A percentile compares a stretch with the other conserved stretches of the same genome.
These are phyloP conservation scores for Onthophagus sagittarius DNA, from an alignment of 2,888 invertebrate species.

Conservation along the genomic window DNA sequence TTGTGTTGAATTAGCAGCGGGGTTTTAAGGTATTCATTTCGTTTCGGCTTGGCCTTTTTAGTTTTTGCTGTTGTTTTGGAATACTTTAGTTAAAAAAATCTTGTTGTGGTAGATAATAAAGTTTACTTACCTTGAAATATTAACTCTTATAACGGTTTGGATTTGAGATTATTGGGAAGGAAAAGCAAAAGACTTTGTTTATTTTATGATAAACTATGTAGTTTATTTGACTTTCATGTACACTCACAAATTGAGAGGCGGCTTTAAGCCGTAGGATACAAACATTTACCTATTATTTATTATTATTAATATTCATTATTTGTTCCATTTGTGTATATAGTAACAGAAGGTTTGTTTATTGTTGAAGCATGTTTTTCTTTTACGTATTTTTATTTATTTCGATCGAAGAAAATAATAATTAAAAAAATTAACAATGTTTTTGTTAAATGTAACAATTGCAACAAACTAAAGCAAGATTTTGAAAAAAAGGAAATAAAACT, in stretches of 20 bases:
- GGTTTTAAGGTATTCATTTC: neutral
- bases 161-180: neutral
- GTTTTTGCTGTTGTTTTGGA: no score
- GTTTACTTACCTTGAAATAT: neutral
- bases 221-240: slow-evolving; percentile 55
- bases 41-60: neutral
- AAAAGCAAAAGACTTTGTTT: slow-evolving; percentile 1
- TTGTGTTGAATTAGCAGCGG: neutral
- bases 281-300: slow-evolving; percentile 53
- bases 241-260: slow-evolving; percentile 53
- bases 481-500: slow-evolving; percentile 14
- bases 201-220: slow-evolving; percentile 52
- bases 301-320: slow-evolving; percentile 53
- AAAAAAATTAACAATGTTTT: neutral
- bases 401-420: neutral
- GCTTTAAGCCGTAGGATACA: slow-evolving; percentile 52
- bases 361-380: slow-evolving; percentile 34
- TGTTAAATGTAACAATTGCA: slow-evolving; percentile 1
- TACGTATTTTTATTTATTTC: neutral
- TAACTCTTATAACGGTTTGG: neutral
- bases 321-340: slow-evolving; percentile 37
- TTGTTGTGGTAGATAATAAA: neutral
- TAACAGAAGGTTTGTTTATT: slow-evolving; percentile 42
- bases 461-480: slow-evolving; percentile 11
- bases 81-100: no score